Percentiles rank a stretch among this genome's conserved stretches.
Conservation (phyloP, 2,888 invertebrate genomes). For the Drosophila peninsularis region DNA sequence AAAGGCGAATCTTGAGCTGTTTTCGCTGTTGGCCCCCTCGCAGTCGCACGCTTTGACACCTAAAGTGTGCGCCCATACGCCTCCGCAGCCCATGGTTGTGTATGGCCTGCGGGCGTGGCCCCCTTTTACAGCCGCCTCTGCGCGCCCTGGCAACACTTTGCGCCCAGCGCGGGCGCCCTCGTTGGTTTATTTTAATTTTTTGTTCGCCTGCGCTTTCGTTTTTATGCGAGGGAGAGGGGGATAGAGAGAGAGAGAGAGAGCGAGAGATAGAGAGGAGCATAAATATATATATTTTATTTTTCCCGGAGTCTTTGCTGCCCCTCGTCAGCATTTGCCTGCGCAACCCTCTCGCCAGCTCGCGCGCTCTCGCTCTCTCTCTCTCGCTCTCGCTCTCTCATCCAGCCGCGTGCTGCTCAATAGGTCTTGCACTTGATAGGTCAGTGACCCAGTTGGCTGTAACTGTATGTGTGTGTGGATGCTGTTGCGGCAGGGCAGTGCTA, state of each 20-base stretch:
- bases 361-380: constrained; percentile 21
- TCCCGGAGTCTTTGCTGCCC: constrained; percentile 33
- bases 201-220: constrained; percentile 76
- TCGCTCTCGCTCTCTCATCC: constrained; percentile 22
- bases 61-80: constrained; percentile 78
- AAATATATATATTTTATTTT: constrained; percentile 23
- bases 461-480: constrained; percentile 27
- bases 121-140: background rate
- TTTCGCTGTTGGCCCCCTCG: constrained; percentile 23
- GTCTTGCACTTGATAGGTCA: constrained; percentile 84
- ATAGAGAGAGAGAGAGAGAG: background rate
- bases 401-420: constrained; percentile 70
- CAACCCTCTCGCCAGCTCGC: constrained; percentile 39
- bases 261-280: constrained; percentile 23
- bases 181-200: constrained; percentile 79
- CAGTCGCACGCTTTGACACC: constrained; percentile 73
- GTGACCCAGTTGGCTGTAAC: constrained; percentile 75
- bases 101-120: constrained; percentile 1
- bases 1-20: constrained; percentile 25
- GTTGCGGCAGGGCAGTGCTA: constrained; percentile 69
- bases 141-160: constrained; percentile 29
- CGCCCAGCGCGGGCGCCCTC: constrained; percentile 32
- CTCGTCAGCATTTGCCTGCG: constrained; percentile 46
- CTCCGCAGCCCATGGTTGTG: constrained; percentile 41
- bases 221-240: constrained; percentile 49